Conservation (phyloP, 2,797 vertebrate species). For the Malacoctenus gilli region DNA sequence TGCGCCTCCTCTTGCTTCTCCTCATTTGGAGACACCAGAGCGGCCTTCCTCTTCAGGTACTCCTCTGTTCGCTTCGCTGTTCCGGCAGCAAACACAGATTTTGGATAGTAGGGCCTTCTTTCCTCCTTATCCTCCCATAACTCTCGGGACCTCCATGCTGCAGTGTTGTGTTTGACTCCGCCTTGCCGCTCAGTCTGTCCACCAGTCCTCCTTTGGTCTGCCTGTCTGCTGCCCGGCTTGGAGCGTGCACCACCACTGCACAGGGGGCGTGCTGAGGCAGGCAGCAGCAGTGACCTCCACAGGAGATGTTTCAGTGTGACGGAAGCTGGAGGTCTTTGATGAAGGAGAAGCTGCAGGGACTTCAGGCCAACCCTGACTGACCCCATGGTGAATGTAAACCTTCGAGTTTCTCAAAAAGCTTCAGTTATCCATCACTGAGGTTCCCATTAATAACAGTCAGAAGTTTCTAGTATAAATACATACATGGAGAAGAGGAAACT, state of each 20-base stretch:
- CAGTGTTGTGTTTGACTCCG: not conserved
- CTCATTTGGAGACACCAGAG: conserved; percentile 3
- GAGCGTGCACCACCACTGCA: conserved; percentile 50
- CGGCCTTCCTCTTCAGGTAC: conserved; percentile 49
- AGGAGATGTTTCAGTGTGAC: conserved; percentile 8
- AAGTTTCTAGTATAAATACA: no score
- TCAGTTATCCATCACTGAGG: no score
- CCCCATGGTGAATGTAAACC: conserved; percentile 50
- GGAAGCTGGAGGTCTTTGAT: conserved; percentile 31
- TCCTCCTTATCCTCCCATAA: not conserved
- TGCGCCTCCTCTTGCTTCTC: conserved; percentile 10
- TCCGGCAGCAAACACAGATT: conserved; percentile 85
- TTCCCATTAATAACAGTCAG: no score
- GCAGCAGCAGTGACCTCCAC: conserved; percentile 6
- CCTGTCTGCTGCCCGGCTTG: conserved; percentile 6
- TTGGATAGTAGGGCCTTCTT: conserved; percentile 37
- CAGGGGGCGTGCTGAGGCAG: conserved; percentile 38
- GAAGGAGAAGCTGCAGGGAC: conserved; percentile 25
- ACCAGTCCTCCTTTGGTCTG: conserved; percentile 17
- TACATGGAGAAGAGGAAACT: no score
- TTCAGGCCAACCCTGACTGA: conserved; percentile 50
- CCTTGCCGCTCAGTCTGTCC: conserved; percentile 20
- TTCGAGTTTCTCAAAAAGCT: not conserved
- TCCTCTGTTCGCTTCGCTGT: conserved; percentile 81
- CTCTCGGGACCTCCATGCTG: not conserved